These are phyloP conservation scores for Aphrocallistes beatrix DNA, from an alignment of 37 sponge, comb jelly and placozoan genomes.

Conservation along the genomic window DNA sequence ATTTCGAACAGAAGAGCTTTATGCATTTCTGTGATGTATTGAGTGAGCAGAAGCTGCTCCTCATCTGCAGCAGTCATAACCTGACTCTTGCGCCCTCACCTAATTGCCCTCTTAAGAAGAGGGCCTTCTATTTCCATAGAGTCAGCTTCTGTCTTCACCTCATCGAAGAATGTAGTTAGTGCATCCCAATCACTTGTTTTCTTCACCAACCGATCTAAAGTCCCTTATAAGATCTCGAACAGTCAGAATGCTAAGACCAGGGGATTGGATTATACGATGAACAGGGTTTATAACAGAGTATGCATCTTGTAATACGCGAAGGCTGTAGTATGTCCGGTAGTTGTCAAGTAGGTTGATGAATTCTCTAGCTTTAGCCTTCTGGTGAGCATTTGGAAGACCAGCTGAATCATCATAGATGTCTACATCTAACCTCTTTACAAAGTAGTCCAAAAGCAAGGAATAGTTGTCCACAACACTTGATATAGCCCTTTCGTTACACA, in stretches of 20 bases:
- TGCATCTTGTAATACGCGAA: neutral
- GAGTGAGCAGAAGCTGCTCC: too few species aligned
- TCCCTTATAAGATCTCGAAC: neutral
- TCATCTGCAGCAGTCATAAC: too few species aligned
- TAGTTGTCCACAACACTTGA: neutral
- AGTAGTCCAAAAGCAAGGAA: conserved; percentile 1
- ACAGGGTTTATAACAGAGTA: neutral
- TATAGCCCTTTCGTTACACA: neutral
- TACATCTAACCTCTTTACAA: neutral
- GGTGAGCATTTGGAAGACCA: neutral
- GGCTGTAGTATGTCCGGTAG: neutral
- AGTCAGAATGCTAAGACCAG: neutral
- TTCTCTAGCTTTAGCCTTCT: conserved; percentile 1
- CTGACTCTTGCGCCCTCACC: too few species aligned
- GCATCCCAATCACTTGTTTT: too few species aligned
- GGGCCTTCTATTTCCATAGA: too few species aligned
- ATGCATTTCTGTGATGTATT: too few species aligned
- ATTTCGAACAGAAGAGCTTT: too few species aligned
- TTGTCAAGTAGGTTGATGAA: neutral
- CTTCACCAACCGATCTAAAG: too few species aligned
- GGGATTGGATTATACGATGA: conserved; percentile 7
- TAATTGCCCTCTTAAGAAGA: too few species aligned
- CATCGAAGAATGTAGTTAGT: too few species aligned
- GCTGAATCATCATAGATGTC: neutral
- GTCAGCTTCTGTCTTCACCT: too few species aligned